Conservation (phyloP, 2,797 vertebrate genomes). For the Coranthus polyacanthus region DNA sequence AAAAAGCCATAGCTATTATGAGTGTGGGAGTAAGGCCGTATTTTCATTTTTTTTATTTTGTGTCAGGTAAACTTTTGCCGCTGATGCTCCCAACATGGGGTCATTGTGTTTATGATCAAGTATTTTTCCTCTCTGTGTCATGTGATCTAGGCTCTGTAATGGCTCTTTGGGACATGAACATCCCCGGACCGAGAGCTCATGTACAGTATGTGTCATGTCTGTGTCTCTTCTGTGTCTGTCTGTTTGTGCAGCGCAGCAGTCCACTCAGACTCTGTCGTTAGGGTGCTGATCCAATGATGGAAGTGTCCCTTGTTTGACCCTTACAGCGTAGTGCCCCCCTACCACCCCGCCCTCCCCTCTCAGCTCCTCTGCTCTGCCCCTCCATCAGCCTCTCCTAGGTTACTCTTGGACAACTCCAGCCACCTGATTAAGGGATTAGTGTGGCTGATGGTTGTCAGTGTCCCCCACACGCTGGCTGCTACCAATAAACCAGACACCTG, state of each 20-base stretch:
- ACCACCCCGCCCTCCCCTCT: conserved; percentile 35
- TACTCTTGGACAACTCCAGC: conserved; percentile 73
- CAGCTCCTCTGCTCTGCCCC: conserved; percentile 65
- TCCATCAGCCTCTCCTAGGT: conserved; percentile 75
- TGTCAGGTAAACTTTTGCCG: conserved; percentile 64
- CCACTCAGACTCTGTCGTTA: conserved; percentile 51
- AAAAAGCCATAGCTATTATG: conserved; percentile 67
- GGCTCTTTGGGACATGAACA: conserved; percentile 25
- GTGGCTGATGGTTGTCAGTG: conserved; percentile 81
- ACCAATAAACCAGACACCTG: conserved; percentile 70
- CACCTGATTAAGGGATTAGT: conserved; percentile 87
- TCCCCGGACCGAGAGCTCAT: conserved; percentile 28
- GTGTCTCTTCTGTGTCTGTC: conserved; percentile 8
- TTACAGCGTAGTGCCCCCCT: conserved; percentile 57
- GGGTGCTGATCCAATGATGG: conserved; percentile 70
- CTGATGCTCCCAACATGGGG: conserved; percentile 28
- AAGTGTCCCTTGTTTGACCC: conserved; percentile 83
- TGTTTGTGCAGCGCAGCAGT: conserved; percentile 45
- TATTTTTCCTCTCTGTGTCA: conserved; percentile 18
- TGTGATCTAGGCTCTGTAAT: conserved; percentile 30
- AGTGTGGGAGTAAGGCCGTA: conserved; percentile 49
- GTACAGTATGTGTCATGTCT: conserved; percentile 16
- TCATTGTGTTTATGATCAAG: conserved; percentile 31
- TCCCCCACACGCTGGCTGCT: conserved; percentile 65
- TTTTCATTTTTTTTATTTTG: conserved; percentile 59